Percentiles rank a stretch among this genome's conserved stretches.
These are phyloP conservation scores for Hirundo rustica DNA, from an alignment of 2,797 vertebrate species.

Conservation along the genomic window DNA sequence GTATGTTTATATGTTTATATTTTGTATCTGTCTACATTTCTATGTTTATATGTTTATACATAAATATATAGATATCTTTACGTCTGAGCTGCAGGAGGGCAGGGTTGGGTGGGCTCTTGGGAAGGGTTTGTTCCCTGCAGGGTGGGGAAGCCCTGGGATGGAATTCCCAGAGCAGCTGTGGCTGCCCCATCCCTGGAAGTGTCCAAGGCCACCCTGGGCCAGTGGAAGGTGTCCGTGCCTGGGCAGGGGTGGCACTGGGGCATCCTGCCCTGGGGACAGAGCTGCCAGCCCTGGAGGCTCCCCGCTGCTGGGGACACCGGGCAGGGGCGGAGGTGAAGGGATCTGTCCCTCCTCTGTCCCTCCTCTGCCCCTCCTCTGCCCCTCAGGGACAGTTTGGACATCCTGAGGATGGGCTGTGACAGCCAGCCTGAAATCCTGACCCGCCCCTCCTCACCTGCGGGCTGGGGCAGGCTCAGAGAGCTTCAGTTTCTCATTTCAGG, in stretches of 20 bases:
- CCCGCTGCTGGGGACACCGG: background rate
- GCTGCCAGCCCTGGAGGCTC: background rate
- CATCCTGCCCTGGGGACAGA: background rate
- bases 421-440: conserved; percentile 15
- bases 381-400: background rate
- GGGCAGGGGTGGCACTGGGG: background rate
- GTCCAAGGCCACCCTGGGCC: background rate
- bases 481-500: conserved; percentile 75
- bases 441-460: conserved; percentile 34
- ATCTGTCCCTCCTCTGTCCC: background rate
- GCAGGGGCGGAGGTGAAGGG: background rate
- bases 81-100: background rate
- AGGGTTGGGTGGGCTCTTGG: background rate
- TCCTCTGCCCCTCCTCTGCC: too few species aligned
- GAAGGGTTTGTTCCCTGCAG: background rate
- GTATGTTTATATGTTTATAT: too few species aligned
- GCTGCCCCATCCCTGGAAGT: background rate
- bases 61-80: background rate
- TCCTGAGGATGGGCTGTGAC: background rate
- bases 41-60: too few species aligned
- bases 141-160: too few species aligned
- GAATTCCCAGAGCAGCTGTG: background rate
- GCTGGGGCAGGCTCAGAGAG: conserved; percentile 43
- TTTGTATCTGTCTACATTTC: too few species aligned
- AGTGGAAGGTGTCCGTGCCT: background rate